Evolutionary conservation across 2,113 vertebrate genomes (phyloP).

Genomic region (Lophochroa leadbeateri): DNA sequence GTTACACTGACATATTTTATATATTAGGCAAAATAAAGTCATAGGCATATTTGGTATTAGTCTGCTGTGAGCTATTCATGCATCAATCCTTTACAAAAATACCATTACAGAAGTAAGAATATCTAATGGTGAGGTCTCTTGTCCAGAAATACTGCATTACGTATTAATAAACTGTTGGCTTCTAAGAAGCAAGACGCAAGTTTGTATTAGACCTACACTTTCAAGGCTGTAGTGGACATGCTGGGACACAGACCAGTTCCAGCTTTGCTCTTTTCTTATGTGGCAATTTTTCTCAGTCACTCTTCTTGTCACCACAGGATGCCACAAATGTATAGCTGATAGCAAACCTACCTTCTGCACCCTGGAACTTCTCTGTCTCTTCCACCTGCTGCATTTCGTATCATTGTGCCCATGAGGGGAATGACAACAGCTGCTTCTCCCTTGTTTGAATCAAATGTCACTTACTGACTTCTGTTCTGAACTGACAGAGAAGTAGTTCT

Average conservation of each 20-base stretch:
- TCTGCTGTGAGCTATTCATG: neutral
- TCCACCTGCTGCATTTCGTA: neutral
- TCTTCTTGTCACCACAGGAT: neutral
- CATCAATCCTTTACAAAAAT: neutral
- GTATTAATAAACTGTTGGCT: neutral
- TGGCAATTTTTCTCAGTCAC: neutral
- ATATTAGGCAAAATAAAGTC: neutral
- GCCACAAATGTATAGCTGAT: rapidly evolving
- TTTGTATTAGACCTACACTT: neutral
- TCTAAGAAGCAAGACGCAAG: neutral
- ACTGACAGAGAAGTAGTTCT: neutral
- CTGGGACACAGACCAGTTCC: neutral
- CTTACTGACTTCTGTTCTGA: neutral
- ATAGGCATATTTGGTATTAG: neutral
- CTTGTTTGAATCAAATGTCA: neutral
- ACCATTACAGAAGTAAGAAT: neutral
- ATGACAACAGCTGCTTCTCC: neutral
- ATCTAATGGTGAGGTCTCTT: neutral
- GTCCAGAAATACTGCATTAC: neutral
- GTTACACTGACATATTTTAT: neutral
- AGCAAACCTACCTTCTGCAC: neutral
- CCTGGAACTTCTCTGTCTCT: neutral
- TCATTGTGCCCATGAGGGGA: neutral
- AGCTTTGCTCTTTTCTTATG: neutral
- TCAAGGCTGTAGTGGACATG: neutral